Percentiles rank a stretch among this genome's conserved stretches.
Evolutionary conservation across 1,140 invertebrate genomes (phyloP).

Genomic region (Anoplophora glabripennis): DNA sequence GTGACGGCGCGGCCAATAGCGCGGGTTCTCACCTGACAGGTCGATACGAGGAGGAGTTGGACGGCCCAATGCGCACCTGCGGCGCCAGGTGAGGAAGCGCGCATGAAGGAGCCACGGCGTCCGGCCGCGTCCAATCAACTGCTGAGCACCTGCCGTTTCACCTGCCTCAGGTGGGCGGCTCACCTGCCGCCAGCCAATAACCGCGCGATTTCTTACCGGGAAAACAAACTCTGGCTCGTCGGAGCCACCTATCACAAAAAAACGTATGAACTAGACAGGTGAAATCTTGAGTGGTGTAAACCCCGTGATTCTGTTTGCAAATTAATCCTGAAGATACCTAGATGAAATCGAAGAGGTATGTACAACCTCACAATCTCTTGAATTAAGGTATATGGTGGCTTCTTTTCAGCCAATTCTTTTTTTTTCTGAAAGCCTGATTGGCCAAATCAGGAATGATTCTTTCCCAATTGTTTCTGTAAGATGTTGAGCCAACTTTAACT

Average conservation of each 20-base stretch:
- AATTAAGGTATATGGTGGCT: too few species aligned
- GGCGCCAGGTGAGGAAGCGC: constrained; percentile 36
- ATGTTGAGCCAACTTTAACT: too few species aligned
- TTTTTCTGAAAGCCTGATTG: too few species aligned
- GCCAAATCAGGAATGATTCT: too few species aligned
- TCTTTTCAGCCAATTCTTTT: too few species aligned
- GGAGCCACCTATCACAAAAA: too few species aligned
- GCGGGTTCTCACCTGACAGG: constrained; percentile 31
- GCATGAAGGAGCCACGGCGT: constrained; percentile 27
- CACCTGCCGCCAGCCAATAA: constrained; percentile 30
- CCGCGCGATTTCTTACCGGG: constrained; percentile 14
- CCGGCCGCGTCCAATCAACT: constrained; percentile 29
- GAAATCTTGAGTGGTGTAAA: background rate
- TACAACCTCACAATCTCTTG: too few species aligned
- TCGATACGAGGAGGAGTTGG: constrained; percentile 39
- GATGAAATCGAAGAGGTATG: too few species aligned
- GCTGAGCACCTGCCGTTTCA: constrained; percentile 33
- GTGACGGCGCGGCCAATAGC: constrained; percentile 29
- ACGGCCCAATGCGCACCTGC: constrained; percentile 38
- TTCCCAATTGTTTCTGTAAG: too few species aligned
- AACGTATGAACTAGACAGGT: background rate
- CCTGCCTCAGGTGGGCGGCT: constrained; percentile 37
- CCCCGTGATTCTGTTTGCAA: too few species aligned
- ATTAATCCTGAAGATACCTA: too few species aligned
- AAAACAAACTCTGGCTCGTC: background rate